Evolutionary conservation across 2,797 vertebrate species (phyloP), one percentile per base, ranked within the genome.

Genomic region (Ateles fusciceps): DNA sequence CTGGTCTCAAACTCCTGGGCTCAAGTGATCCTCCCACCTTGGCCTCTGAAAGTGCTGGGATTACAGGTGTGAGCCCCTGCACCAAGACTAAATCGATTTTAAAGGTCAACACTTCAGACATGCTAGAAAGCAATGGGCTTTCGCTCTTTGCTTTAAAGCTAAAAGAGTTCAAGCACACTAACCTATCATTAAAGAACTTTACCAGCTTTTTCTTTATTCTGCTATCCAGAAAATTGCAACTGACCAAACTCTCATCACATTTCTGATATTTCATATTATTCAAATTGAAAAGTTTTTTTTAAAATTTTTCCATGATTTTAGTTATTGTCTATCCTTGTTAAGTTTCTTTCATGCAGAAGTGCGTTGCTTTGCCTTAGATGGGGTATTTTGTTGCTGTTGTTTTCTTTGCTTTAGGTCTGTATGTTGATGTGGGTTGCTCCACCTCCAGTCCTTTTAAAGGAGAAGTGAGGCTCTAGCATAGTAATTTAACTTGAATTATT

Each of bases 401-500:
- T 76, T 17, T 57, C 78, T 80, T 68, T 52, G 8, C 5, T 78
- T 94, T 80, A 59, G 61, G 75, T 42, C 57, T 61, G 0, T 89
- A 15, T 78, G 61, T 28, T 74, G 59, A 44, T 52, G 19, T 59
- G 80, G 22, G 28, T 74, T 96, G 28, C 52, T 83, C 26, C 12
- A 44, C 12, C 5, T 74, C n/a, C 4, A 75, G 14, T 88, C 19
- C 39, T 90, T 87, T 94, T 80, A 42, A 88, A 81, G 36, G 52
- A 89, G 57, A 84, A 80, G 26, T 48, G 52, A 94, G 52, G 33
- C 46, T 81, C 26, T 94, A 85, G 46, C 59, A 39, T 74, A 80
- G 33, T 91, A 85, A 93, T 86, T 55, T 44, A 36, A 11, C 46
- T 97, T 95, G 36, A 89, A 79, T 91, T 89, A 95, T 92, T 64